Evolutionary conservation across 2,888 invertebrate genomes (phyloP).

Genomic region (Tenthredo scrophulariae): DNA sequence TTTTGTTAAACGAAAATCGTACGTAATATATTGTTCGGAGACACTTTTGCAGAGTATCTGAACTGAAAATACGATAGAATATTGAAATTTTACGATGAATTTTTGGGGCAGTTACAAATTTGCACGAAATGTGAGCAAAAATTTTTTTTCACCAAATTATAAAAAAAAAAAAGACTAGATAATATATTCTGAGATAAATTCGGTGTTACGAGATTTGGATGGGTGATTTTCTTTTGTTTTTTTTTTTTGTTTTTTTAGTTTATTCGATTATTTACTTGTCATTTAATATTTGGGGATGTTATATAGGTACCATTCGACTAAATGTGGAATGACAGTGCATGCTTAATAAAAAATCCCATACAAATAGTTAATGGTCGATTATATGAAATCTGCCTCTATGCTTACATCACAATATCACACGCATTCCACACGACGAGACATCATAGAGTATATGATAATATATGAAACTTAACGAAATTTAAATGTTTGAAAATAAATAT

Average conservation of each 20-base stretch:
- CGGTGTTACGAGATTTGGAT: not conserved
- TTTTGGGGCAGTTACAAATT: not conserved
- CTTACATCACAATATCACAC: conserved; percentile 48
- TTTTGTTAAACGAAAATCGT: not conserved
- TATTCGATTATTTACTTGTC: not conserved
- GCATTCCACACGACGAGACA: conserved; percentile 50
- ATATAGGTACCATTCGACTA: conserved; percentile 63
- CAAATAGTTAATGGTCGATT: conserved; percentile 43
- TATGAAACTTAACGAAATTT: not conserved
- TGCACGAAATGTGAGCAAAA: not conserved
- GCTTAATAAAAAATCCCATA: conserved; percentile 65
- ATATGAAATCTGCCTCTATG: conserved; percentile 30
- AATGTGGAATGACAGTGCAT: conserved; percentile 64
- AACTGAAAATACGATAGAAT: not conserved
- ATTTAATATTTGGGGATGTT: not conserved
- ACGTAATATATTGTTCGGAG: not conserved
- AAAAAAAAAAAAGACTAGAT: not conserved
- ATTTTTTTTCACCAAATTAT: not conserved
- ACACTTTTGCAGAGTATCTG: not conserved
- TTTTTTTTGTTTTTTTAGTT: not conserved
- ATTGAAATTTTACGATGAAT: not conserved
- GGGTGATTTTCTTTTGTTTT: not conserved
- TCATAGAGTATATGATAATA: conserved; percentile 24
- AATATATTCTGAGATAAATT: not conserved
- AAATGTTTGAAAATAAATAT: conserved; percentile 10